Conservation (phyloP, 2,113 vertebrate genomes). For the Romanogobio albipinnatus region DNA sequence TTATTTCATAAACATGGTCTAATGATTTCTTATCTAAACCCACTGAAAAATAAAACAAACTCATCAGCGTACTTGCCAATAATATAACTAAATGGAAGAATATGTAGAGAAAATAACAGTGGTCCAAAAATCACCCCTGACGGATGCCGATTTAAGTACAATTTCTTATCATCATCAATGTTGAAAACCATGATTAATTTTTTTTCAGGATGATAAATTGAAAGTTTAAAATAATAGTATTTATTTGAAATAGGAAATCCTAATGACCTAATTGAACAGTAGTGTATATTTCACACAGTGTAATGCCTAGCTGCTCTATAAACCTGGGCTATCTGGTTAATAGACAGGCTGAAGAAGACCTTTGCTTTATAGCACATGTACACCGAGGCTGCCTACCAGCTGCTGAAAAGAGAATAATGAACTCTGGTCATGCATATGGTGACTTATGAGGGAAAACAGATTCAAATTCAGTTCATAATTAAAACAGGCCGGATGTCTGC, state of each 20-base stretch:
- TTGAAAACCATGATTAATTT: background rate
- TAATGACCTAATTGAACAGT: too few species aligned
- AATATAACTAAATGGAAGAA: too few species aligned
- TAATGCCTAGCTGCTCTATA: background rate
- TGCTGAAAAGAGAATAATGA: slow-evolving; percentile 7
- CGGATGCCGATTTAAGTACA: too few species aligned
- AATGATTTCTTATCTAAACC: too few species aligned
- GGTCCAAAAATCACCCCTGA: too few species aligned
- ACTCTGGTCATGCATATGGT: slow-evolving; percentile 61
- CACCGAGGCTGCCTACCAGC: background rate
- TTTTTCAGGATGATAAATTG: background rate
- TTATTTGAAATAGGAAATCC: background rate
- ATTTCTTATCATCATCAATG: background rate
- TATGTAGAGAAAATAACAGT: too few species aligned
- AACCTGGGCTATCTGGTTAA: too few species aligned
- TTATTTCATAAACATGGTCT: too few species aligned
- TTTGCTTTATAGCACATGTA: background rate
- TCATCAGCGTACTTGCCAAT: too few species aligned
- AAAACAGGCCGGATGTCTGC: slow-evolving; percentile 23
- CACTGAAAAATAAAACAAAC: too few species aligned
- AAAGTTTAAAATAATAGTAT: background rate
- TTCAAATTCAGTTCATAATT: slow-evolving; percentile 33
- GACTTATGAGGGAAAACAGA: slow-evolving; percentile 65
- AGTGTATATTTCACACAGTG: background rate
- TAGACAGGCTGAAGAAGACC: too few species aligned